phyloP scores from a whole-genome alignment of 1,140 invertebrate genomes.

The Atta texana region DNA sequence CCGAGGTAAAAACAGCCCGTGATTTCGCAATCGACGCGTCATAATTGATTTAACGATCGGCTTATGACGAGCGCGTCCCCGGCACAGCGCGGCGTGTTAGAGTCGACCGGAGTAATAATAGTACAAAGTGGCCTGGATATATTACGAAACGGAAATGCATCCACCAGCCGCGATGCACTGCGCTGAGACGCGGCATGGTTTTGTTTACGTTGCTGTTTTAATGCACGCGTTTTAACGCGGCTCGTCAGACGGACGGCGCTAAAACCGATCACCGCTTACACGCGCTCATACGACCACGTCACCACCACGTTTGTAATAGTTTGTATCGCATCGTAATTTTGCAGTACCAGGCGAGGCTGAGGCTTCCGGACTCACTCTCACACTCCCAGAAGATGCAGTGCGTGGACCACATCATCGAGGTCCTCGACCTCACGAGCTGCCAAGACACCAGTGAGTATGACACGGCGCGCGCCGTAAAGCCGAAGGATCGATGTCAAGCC shows the following conservation, averaged over 20 bases:
- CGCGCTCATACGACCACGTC: not conserved
- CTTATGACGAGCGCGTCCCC: conserved; percentile 53
- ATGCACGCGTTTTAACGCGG: conserved; percentile 53
- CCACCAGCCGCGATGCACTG: conserved; percentile 20
- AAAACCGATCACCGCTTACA: conserved; percentile 21
- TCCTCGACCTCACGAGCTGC: conserved; percentile 91
- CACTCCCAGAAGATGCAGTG: conserved; percentile 92
- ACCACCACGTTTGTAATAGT: too few species aligned
- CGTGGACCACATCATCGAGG: conserved; percentile 93
- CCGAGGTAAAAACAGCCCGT: conserved; percentile 34
- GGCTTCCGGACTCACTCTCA: conserved; percentile 92
- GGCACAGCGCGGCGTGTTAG: conserved; percentile 14
- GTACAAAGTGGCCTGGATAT: conserved; percentile 73
- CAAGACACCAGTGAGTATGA: conserved; percentile 91
- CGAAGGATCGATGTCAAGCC: conserved; percentile 16
- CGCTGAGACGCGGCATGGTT: not conserved
- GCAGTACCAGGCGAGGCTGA: conserved; percentile 83
- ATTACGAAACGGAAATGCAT: conserved; percentile 75
- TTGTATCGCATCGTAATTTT: conserved; percentile 22
- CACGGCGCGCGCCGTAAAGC: conserved; percentile 14
- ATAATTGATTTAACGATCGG: conserved; percentile 71
- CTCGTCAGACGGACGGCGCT: conserved; percentile 5
- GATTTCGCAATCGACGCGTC: conserved; percentile 42
- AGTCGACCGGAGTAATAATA: conserved; percentile 66
- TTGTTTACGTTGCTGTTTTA: conserved; percentile 73